Evolutionary conservation across 2,797 vertebrate species (phyloP), one percentile per base, ranked within the genome.

Genomic region (Coregonus ussuriensis): DNA sequence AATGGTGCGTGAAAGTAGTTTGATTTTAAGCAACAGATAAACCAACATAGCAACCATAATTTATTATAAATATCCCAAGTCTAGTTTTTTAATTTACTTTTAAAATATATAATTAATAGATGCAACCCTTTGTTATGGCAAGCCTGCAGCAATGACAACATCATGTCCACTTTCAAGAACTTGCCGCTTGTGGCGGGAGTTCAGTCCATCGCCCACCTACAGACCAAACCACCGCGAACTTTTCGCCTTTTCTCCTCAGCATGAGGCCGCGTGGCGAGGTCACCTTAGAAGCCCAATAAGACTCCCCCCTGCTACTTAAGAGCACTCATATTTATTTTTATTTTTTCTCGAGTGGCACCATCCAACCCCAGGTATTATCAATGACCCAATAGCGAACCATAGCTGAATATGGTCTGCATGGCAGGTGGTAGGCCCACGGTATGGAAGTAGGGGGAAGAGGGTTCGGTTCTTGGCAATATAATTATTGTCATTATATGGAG

Each of bases 191-290:
- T 79, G 78, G 77, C 82, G 82, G 83, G 74, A 84, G 77, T 81
- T 80, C 76, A 85, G 51, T 76, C 70, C 33, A 47, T 76, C 13
- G 0, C 41, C 41, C 51, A 53, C 53, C 75, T 77, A 35, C 35
- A 1, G 54, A 87, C 84, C 84, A 84, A 85, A 90, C 85, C 89
- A 73, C 83, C 54, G 54, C 88, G 88, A 93, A 91, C 90, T 89
- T 90, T 91, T 90, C 89, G 88, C 93, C 92, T 93, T 91, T 94
- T 93, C 90, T 91, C 87, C 93, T 79, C 93, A 93, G 93, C 89
- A 6, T 90, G 93, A 84, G 86, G 78, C 56, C 47, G 77, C 68
- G 74, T 63, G 85, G 59, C 81, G 31, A 76, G 89, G 86, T 91
- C 88, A 88, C 82, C 84, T 77, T 81, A 88, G 87, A 90, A 74